These are phyloP conservation scores for Carapus acus DNA, from an alignment of 2,797 vertebrate species.

Conservation along the genomic window DNA sequence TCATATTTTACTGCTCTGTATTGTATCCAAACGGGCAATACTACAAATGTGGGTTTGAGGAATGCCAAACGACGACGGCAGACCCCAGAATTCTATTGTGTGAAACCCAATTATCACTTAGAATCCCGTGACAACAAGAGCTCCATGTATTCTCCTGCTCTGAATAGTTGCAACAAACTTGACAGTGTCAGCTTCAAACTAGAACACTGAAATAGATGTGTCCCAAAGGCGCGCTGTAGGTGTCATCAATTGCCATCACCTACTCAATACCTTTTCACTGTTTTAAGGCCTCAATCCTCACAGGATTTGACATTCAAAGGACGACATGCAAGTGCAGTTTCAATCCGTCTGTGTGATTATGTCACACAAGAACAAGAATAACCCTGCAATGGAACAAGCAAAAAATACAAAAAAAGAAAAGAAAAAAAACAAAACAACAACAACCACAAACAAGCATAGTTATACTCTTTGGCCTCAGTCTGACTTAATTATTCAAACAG, in stretches of 20 bases:
- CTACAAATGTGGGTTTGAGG: neutral
- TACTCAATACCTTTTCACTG: slow-evolving; percentile 53
- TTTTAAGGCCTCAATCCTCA: slow-evolving; percentile 13
- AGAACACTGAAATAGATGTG: slow-evolving; percentile 29
- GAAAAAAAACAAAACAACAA: too few species aligned
- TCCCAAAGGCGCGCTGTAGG: slow-evolving; percentile 19
- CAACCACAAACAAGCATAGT: too few species aligned
- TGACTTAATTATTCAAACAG: too few species aligned
- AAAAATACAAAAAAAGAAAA: too few species aligned
- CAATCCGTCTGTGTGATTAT: slow-evolving; percentile 12
- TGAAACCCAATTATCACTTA: slow-evolving; percentile 12
- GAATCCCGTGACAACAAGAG: slow-evolving; percentile 28
- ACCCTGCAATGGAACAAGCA: neutral
- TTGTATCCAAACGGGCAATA: neutral
- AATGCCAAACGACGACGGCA: slow-evolving; percentile 2
- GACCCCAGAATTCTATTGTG: slow-evolving; percentile 13
- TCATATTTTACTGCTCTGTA: neutral
- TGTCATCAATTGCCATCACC: slow-evolving; percentile 59
- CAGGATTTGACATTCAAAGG: slow-evolving; percentile 27
- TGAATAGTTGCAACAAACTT: slow-evolving; percentile 15
- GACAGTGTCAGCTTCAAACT: slow-evolving; percentile 26
- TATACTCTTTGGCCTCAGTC: too few species aligned
- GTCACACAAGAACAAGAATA: slow-evolving; percentile 21
- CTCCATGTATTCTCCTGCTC: slow-evolving; percentile 10
- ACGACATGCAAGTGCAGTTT: slow-evolving; percentile 33